Percentiles rank a stretch among this genome's conserved stretches.
Evolutionary conservation across 2,797 vertebrate genomes (phyloP).

Genomic region (Lacerta bilineata): DNA sequence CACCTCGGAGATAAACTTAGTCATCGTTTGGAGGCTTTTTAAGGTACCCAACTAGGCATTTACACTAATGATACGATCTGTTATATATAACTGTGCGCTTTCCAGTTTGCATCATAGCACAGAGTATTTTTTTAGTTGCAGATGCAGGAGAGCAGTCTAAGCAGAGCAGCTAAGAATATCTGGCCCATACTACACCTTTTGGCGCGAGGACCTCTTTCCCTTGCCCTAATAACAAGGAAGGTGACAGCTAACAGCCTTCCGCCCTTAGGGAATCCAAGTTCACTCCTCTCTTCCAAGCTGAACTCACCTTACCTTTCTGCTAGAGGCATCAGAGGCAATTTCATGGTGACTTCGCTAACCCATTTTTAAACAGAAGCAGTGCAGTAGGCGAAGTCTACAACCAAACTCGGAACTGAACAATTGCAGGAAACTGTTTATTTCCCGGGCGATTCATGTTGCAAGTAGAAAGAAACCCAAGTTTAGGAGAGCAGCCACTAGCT

Average conservation of each 20-base stretch:
- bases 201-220: neutral
- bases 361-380: neutral
- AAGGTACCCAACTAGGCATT: slow-evolving; percentile 53
- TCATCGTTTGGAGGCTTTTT: slow-evolving; percentile 51
- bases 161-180: slow-evolving; percentile 27
- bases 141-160: neutral
- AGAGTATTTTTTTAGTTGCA: slow-evolving; percentile 29
- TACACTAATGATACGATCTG: slow-evolving; percentile 58
- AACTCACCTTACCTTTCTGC: slow-evolving; percentile 12
- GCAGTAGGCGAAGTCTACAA: neutral
- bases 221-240: slow-evolving; percentile 7
- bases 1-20: slow-evolving; percentile 58
- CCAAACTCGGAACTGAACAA: neutral
- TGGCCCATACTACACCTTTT: slow-evolving; percentile 22
- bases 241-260: neutral
- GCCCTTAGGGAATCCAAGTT: neutral
- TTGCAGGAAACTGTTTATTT: neutral
- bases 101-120: slow-evolving; percentile 41
- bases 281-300: neutral
- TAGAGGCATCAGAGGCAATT: neutral
- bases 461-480: neutral
- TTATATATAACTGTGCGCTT: slow-evolving; percentile 54
- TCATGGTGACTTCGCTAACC: neutral
- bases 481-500: neutral
- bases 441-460: neutral